These are phyloP conservation scores for Drosophila subpulchrella DNA, from an alignment of 1,140 invertebrate species.

Conservation along the genomic window DNA sequence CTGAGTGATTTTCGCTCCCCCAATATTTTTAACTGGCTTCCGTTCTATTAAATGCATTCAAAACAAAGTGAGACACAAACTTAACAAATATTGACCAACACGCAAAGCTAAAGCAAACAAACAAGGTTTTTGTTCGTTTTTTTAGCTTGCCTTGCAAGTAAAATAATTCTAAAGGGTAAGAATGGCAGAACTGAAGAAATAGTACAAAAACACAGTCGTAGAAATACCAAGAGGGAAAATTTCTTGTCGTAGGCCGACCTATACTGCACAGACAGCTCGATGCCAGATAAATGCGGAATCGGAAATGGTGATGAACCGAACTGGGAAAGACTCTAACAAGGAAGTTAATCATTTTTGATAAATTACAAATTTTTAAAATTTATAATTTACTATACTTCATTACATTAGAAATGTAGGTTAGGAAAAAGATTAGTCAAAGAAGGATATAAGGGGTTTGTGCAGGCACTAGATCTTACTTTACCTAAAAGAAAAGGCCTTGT, in stretches of 20 bases:
- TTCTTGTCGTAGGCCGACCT: conserved; percentile 12
- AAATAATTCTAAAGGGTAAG: conserved; percentile 5
- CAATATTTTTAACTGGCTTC: conserved; percentile 33
- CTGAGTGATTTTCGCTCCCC: conserved; percentile 22
- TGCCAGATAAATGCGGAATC: conserved; percentile 44
- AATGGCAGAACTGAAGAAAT: background rate
- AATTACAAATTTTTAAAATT: too few species aligned
- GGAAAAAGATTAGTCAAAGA: too few species aligned
- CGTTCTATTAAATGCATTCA: conserved; percentile 48
- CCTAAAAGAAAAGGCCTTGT: too few species aligned
- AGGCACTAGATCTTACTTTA: too few species aligned
- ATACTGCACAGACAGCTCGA: conserved; percentile 22
- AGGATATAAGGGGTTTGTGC: too few species aligned
- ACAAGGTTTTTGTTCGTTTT: background rate
- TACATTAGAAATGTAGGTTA: too few species aligned
- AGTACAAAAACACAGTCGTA: conserved; percentile 4
- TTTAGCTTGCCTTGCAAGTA: conserved; percentile 12
- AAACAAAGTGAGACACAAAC: conserved; percentile 48
- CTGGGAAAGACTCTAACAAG: background rate
- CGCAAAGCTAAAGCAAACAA: conserved; percentile 17
- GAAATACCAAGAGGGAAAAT: conserved; percentile 15
- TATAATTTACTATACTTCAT: too few species aligned
- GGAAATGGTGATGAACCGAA: background rate
- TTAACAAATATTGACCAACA: conserved; percentile 25
- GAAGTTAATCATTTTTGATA: background rate